A percentile compares a stretch with the other conserved stretches of the same genome.
Conservation (phyloP, 30 jellyfish, hydroid and myxozoan species). For the Hydractinia echinata region DNA sequence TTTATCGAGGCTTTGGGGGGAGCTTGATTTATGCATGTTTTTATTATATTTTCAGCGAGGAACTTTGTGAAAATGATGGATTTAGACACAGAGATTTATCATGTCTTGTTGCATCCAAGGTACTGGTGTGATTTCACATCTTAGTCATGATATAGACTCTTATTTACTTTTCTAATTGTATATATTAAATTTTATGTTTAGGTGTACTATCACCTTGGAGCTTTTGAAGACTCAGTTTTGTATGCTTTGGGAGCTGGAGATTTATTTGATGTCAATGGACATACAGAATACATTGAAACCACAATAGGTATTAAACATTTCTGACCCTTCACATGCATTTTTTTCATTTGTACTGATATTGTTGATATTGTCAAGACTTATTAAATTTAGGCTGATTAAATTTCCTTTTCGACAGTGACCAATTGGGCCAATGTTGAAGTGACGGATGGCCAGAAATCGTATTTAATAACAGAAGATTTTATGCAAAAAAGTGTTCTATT, state of each 20-base stretch:
- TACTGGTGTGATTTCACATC: conserved; percentile 21
- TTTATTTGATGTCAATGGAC: conserved; percentile 87
- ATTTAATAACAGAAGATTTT: too few relatives aligned
- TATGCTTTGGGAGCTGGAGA: conserved; percentile 99
- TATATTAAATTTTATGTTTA: conserved; percentile 13
- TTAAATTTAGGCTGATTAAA: too few relatives aligned
- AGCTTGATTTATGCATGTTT: background rate
- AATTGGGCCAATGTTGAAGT: too few relatives aligned
- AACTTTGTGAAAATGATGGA: conserved; percentile 94
- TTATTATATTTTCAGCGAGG: conserved; percentile 59
- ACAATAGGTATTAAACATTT: conserved; percentile 50
- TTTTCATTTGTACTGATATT: too few relatives aligned
- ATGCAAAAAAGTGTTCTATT: too few relatives aligned
- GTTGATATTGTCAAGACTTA: too few relatives aligned
- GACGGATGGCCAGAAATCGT: too few relatives aligned
- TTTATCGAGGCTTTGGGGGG: too few relatives aligned
- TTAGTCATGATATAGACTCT: background rate
- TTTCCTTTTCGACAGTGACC: too few relatives aligned
- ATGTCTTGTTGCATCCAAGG: conserved; percentile 98
- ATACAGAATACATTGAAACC: conserved; percentile 95
- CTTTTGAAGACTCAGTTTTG: conserved; percentile 93
- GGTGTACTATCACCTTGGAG: conserved; percentile 96
- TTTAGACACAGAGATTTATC: conserved; percentile 90
- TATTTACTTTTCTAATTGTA: background rate
- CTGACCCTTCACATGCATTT: too few relatives aligned